Evolutionary conservation across 1,140 invertebrate species (phyloP), one percentile per base, ranked within the genome.

Genomic region (Ooceraea biroi): DNA sequence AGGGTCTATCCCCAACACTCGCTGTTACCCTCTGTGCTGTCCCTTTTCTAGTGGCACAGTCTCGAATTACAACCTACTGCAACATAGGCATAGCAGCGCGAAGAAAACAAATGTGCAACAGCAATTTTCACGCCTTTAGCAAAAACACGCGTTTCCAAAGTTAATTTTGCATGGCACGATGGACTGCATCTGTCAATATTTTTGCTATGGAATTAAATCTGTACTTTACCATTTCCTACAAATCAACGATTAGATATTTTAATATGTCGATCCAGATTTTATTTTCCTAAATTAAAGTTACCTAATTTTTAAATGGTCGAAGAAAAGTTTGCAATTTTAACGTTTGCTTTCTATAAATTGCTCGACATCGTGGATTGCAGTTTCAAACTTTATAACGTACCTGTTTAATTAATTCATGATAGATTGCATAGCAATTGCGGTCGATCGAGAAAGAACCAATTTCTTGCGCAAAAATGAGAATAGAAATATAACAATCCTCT

Each of bases 51-150:
- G 71, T 69, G 69, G 71, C 41, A 41, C 77, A 68, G 87, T 91
- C 90, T 93, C 92, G 88, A 91, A 91, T 93, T 93, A 92, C 92
- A 92, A 90, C 89, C 88, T 88, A 63, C 83, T 89, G 55, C 88
- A 88, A 90, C 91, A 92, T 91, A 89, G 91, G 90, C 91, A 90
- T 90, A 91, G 89, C 88, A 65, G 17, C 55, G 80, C 22, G n/a
- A 30, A 36, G 36, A 52, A 76, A 50, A 65, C 44, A 5, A 74
- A 2, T 63, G 25, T 3, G 11, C 17, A 30, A 50, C 12, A 36
- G 5, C 7, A 11, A 50, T 52, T 78, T 52, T 76, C 58, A 17
- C 7, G 25, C 36, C 22, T 11, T 65, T 7, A 0, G 25, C 2
- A 25, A 63, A 27, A 50, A 5, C 5, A 19, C 25, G 48, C 12